phyloP scores from a whole-genome alignment of 1,140 invertebrate genomes.

The Drosophila paulistorum region DNA sequence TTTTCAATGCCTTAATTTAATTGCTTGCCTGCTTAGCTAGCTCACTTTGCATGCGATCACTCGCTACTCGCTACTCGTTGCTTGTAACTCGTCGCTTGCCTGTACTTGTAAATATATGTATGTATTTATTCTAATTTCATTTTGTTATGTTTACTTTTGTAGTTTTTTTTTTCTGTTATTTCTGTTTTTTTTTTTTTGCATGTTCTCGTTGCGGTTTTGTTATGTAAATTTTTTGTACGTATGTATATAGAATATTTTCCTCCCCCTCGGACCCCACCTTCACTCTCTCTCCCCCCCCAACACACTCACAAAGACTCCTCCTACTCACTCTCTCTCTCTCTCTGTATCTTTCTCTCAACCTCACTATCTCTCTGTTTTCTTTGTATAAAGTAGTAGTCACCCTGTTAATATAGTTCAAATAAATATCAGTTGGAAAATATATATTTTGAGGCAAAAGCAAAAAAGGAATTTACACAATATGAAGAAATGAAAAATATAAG shows the following conservation, averaged over 20 bases:
- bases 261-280: not conserved
- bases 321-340: constrained; percentile 7
- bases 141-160: constrained; percentile 7
- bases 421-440: constrained; percentile 40
- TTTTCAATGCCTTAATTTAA: constrained; percentile 62
- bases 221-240: constrained; percentile 16
- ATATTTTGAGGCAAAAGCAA: constrained; percentile 17
- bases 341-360: not conserved
- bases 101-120: constrained; percentile 27
- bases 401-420: not conserved
- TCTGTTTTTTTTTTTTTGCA: constrained; percentile 1
- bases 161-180: not conserved
- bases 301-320: constrained; percentile 26
- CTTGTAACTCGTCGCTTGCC: constrained; percentile 22
- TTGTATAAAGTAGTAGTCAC: constrained; percentile 7
- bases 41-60: constrained; percentile 45
- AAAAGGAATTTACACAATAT: not conserved
- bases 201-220: constrained; percentile 7
- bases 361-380: not conserved
- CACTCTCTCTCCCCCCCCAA: not conserved
- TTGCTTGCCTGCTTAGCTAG: constrained; percentile 15
- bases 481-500: not conserved
- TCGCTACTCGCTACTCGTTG: constrained; percentile 32
- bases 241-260: constrained; percentile 7
- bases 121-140: not conserved